Evolutionary conservation across 2,888 invertebrate genomes (phyloP).

Genomic region (Meloe dianella): DNA sequence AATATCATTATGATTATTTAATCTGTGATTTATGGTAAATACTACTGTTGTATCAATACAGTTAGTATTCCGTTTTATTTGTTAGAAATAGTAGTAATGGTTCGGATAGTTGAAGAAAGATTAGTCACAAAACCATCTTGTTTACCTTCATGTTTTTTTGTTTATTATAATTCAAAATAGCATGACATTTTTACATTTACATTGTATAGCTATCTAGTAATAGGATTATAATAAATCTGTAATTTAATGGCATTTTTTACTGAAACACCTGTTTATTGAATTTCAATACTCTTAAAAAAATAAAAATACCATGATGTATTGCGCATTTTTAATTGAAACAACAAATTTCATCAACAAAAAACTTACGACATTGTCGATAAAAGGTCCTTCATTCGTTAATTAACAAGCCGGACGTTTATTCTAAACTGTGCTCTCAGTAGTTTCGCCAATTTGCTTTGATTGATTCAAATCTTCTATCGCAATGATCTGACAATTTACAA

Average conservation of each 20-base stretch:
- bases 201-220: conserved; percentile 27
- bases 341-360: too few species aligned
- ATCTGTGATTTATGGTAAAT: neutral
- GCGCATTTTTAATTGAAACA: too few species aligned
- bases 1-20: neutral
- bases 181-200: conserved; percentile 43
- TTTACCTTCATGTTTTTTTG: conserved; percentile 34
- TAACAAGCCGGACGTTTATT: too few species aligned
- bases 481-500: too few species aligned
- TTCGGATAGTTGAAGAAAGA: conserved; percentile 8
- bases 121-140: conserved; percentile 26
- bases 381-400: too few species aligned
- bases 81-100: conserved; percentile 23
- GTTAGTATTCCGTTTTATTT: neutral
- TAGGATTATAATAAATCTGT: conserved; percentile 3
- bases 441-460: too few species aligned
- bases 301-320: too few species aligned
- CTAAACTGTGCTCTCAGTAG: too few species aligned
- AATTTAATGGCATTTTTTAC: neutral
- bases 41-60: neutral
- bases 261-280: neutral
- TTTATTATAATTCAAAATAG: conserved; percentile 37
- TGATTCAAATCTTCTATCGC: too few species aligned
- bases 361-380: too few species aligned
- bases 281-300: too few species aligned